Conservation (phyloP, 2,113 vertebrate genomes). For the Hirundichthys speculiger region DNA sequence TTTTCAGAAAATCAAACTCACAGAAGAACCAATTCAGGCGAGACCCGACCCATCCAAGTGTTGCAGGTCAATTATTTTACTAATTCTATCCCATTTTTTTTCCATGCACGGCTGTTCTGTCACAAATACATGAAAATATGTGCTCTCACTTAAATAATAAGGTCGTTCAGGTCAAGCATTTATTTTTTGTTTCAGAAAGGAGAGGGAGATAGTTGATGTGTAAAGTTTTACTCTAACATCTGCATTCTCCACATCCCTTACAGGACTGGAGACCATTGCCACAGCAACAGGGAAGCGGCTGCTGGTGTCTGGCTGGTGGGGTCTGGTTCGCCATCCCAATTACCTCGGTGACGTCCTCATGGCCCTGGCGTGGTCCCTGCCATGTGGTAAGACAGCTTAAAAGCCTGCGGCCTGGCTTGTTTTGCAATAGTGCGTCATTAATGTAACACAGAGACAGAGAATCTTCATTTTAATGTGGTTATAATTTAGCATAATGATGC, state of each 20-base stretch:
- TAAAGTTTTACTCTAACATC: slow-evolving; percentile 2
- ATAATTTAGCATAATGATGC: too few relatives aligned
- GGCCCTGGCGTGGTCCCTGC: slow-evolving; percentile 92
- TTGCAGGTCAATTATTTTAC: slow-evolving; percentile 78
- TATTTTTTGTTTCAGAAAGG: background rate
- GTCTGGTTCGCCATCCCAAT: slow-evolving; percentile 91
- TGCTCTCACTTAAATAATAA: background rate
- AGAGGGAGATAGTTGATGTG: background rate
- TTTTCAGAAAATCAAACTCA: slow-evolving; percentile 91
- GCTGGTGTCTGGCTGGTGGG: slow-evolving; percentile 93
- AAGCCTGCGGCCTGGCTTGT: background rate
- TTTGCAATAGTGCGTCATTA: too few relatives aligned
- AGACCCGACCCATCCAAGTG: slow-evolving; percentile 84
- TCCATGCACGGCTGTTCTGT: too few relatives aligned
- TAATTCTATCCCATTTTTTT: background rate
- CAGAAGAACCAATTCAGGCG: slow-evolving; percentile 91
- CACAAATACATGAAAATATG: background rate
- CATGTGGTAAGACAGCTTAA: slow-evolving; percentile 84
- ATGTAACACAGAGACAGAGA: too few relatives aligned
- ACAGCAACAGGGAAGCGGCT: slow-evolving; percentile 88
- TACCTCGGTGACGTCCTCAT: slow-evolving; percentile 91
- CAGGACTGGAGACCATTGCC: slow-evolving; percentile 88
- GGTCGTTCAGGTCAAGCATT: background rate
- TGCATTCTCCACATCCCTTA: background rate
- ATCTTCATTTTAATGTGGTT: too few relatives aligned